Base-by-base conservation (phyloP, 2,888 invertebrate species). In the Lasioglossum zephyrum region DNA sequence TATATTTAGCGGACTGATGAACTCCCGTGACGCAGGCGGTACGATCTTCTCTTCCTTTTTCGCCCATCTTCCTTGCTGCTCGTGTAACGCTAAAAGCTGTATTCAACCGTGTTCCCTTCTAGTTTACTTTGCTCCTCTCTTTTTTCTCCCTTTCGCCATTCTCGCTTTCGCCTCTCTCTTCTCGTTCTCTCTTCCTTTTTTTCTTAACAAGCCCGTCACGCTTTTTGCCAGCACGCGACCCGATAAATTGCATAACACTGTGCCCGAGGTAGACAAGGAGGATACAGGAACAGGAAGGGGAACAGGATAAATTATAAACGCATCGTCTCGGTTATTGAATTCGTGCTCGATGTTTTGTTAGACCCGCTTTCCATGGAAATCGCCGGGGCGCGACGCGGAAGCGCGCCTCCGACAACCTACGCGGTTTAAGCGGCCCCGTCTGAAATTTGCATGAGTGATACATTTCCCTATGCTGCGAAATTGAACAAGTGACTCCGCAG, bases 1-100 rank as follows among this genome's bases (percentile, higher is more conserved):
- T 90, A 90, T 90, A 90, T 90, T 90, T 90, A 90, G 90, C 90
- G 69, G 87, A 84, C 81, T 77, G 86, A 87, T 78, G 85, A 88
- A 86, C 80, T 82, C 69, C 73, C 74, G 77, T 77, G 82, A 69
- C 81, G 41, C 53, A 47, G 53, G 69, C 22, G 36, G 18, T 26
- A 47, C 73, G 39, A 69, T 39, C 69, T 31, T 13, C 39, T 16
- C n/a, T 53, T 53, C n/a, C 44, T 49, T 73, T 57, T 77, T 47
- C 70, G 22, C 31, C 31, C 16, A 31, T 39, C 36, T 49, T 22
- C 22, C 49, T 36, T 63, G 36, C 22, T 73, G 36, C 41, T 75
- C 72, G 73, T 22, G 77, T 70, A 60, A 72, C 84, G 79, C 53
- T 84, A 78, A 85, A 79, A 75, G 74, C 79, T 47, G 75, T 63